phyloP scores from a whole-genome alignment of 2,113 vertebrate species.

The Cnemophilus loriae region DNA sequence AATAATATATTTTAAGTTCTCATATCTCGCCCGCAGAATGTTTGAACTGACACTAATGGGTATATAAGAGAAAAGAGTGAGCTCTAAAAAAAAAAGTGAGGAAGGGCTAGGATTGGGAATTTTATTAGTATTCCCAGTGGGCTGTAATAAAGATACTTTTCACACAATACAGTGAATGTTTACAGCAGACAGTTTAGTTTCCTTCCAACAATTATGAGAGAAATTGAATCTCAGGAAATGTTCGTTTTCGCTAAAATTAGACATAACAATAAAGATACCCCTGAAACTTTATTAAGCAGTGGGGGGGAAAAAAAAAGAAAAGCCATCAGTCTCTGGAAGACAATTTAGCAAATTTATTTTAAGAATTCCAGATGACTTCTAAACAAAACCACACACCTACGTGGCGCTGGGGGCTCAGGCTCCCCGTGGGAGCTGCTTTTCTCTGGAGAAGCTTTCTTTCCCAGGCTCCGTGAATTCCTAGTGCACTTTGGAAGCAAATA shows the following conservation, averaged over 20 bases:
- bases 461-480: neutral
- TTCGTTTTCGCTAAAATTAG: slow-evolving; percentile 89
- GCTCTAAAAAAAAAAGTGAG: neutral
- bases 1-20: slow-evolving; percentile 63
- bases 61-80: slow-evolving; percentile 11
- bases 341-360: slow-evolving; percentile 53
- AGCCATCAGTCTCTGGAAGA: slow-evolving; percentile 51
- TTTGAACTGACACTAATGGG: slow-evolving; percentile 52
- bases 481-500: neutral
- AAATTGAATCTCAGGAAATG: slow-evolving; percentile 99
- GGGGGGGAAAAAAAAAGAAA: neutral
- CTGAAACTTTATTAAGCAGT: slow-evolving; percentile 72
- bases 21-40: neutral
- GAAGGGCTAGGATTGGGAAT: slow-evolving; percentile 36
- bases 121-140: slow-evolving; percentile 64
- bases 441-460: neutral
- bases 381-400: slow-evolving; percentile 26
- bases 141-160: slow-evolving; percentile 73
- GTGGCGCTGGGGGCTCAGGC: neutral
- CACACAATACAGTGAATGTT: slow-evolving; percentile 87
- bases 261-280: slow-evolving; percentile 87
- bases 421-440: neutral
- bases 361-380: slow-evolving; percentile 43
- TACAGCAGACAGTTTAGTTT: slow-evolving; percentile 92
- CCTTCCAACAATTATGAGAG: slow-evolving; percentile 99